Base-by-base conservation (phyloP, 2,888 invertebrate species). In the Incurvaria masculella region DNA sequence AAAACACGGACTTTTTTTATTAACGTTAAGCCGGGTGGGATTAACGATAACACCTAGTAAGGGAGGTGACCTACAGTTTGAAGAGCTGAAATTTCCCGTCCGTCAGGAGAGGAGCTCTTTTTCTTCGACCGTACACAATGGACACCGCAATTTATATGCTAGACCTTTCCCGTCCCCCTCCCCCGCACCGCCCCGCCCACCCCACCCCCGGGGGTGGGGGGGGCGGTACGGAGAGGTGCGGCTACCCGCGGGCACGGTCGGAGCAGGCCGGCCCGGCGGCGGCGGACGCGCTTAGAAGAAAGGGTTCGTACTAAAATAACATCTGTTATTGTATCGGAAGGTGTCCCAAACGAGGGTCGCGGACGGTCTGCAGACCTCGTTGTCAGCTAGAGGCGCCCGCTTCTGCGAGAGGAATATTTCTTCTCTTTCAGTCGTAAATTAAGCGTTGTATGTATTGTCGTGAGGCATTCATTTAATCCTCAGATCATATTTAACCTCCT, bases 311-410 rank as follows among this genome's bases (percentile, higher is more conserved):
- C 49, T 41, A 50, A 51, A 52, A 50, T 49, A 50, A 64, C 65
- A 57, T 62, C 65, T 72, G 76, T 75, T 76, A 76, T 78, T 78
- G 76, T 78, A 74, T 76, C 68, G 72, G 71, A 73, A 76, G 78
- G 75, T 73, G 61, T 69, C 72, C 67, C 64, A 61, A 69, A 61
- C 69, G 71, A 71, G 69, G 33, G 33, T 33, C 33, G 33, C 33
- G 33, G 33, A 10, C 10, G 23, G 23, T n/a, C n/a, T n/a, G n/a
- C n/a, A n/a, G n/a, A n/a, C n/a, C n/a, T n/a, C n/a, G n/a, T n/a
- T n/a, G n/a, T n/a, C n/a, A n/a, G n/a, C n/a, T n/a, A n/a, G n/a
- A n/a, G n/a, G n/a, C n/a, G n/a, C n/a, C n/a, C n/a, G n/a, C n/a
- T n/a, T n/a, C n/a, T n/a, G n/a, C n/a, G n/a, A n/a, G n/a, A n/a